A percentile compares a stretch with the other conserved stretches of the same genome.
phyloP scores from a whole-genome alignment of 1,140 invertebrate species.

The Drosophila varians region DNA sequence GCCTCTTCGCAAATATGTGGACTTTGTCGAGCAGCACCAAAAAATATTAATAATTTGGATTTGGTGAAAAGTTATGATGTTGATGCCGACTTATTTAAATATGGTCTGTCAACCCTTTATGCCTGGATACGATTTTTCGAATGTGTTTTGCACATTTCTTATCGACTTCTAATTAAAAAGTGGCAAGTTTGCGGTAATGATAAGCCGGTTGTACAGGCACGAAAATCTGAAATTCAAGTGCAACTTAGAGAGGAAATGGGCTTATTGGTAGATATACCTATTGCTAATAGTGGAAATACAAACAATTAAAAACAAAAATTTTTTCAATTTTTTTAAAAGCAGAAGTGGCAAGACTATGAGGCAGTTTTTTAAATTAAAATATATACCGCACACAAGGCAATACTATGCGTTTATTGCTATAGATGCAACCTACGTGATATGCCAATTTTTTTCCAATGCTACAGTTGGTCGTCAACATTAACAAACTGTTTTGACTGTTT shows the following conservation, averaged over 20 bases:
- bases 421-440: no score
- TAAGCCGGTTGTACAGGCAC: neutral
- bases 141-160: conserved; percentile 2
- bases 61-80: no score
- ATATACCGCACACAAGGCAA: no score
- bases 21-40: conserved; percentile 2
- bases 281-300: conserved; percentile 18
- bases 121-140: conserved; percentile 2
- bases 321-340: no score
- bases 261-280: conserved; percentile 15
- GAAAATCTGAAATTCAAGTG: neutral
- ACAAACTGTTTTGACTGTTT: no score
- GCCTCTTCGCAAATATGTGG: conserved; percentile 6
- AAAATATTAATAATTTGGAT: no score
- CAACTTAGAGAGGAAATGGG: conserved; percentile 5
- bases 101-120: conserved; percentile 8
- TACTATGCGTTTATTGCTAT: no score
- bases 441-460: no score
- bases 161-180: neutral
- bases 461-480: no score
- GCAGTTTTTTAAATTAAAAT: no score
- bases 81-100: conserved; percentile 16
- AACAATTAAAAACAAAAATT: no score
- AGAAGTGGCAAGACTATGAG: no score
- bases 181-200: neutral